Base-by-base conservation (phyloP, 2,888 invertebrate species). In the Caenorhabditis imperialis region DNA sequence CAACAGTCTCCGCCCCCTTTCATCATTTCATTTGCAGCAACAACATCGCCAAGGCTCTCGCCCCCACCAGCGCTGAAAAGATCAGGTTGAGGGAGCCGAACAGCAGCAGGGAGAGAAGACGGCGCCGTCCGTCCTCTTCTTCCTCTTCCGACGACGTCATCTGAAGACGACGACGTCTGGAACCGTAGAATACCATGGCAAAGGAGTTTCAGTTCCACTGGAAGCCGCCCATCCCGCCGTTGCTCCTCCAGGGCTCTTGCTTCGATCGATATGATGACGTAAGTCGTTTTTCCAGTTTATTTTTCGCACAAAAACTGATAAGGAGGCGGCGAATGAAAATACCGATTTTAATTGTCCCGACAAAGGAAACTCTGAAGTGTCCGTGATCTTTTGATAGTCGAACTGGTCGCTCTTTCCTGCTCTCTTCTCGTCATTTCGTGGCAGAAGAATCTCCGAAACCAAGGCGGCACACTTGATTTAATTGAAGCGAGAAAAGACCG, bases 161-260 rank as follows among this genome's bases (percentile, higher is more conserved):
- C 40, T 25, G 44, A 45, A 53, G 44, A 51, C 37, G 23, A 25
- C 1, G 18, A 35, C 1, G 6, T 47, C 30, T 44, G 25, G 20
- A 16, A 16, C 35, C 14, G 47, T 30, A n/a, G n/a, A 14, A 2
- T 45, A 16, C 7, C 18, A 96, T 96, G 96, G 98, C 98, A 88
- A 99, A 99, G 91, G 94, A 93, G 90, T 97, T 95, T 91, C 97
- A 98, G 89, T 99, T 99, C 91, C 94, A 95, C 91, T 99, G 98
- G 98, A 94, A 94, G 89, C 93, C 95, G 88, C 93, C 94, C 74
- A 94, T 98, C 82, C 97, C 97, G 48, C 93, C 94, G 88, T 92
- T 93, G 45, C 91, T 96, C 50, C 91, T 93, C 55, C 91, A 92
- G 88, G 99, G 99, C 62, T 93, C 93, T 83, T 91, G 92, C 60